Base-by-base conservation (phyloP, 1,140 invertebrate species). In the Lamellibrachia luymesi region DNA sequence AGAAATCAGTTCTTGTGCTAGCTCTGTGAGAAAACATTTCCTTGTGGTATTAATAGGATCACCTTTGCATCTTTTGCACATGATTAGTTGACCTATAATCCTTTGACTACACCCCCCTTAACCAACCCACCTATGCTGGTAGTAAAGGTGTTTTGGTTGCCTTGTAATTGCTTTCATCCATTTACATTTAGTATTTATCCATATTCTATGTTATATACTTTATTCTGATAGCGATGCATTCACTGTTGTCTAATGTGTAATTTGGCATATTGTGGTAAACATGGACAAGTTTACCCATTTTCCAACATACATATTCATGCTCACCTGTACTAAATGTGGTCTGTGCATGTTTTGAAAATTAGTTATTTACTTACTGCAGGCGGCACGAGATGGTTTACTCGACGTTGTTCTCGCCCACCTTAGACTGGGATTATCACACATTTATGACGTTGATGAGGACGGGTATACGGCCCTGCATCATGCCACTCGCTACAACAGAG, bases 401-500 rank as follows among this genome's bases (percentile, higher is more conserved):
- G 64, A 93, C 7, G 64, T 91, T 10, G 92, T 93, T 13, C 52
- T 90, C 25, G 51, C 64, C 51, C 50, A 90, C 50, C 64, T 80
- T 2, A 8, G 64, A 17, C 7, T 6, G 6, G 64, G 64, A 80
- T 22, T 80, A 22, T 80, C 64, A 10, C 56, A 51, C 27, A 93
- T 93, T 64, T 80, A 92, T 38, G 93, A 93, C 92, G 92, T 91
- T 4, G 93, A 93, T 80, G 93, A 94, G 89, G 93, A 93, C 7
- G 93, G 93, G 4, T 94, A 89, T 52, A 94, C 93, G 4, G 93
- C 93, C 38, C 90, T 94, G 4, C 93, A 94, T 52, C 92, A 94
- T 80, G 93, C 93, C 25, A 91, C 93, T 50, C 50, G 93, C 13
- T 94, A 94, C 92, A 94, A 94, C 64, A 51, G 56, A 27, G 52